phyloP scores from a whole-genome alignment of 2,888 invertebrate species.

The Eumerus sabulonum region DNA sequence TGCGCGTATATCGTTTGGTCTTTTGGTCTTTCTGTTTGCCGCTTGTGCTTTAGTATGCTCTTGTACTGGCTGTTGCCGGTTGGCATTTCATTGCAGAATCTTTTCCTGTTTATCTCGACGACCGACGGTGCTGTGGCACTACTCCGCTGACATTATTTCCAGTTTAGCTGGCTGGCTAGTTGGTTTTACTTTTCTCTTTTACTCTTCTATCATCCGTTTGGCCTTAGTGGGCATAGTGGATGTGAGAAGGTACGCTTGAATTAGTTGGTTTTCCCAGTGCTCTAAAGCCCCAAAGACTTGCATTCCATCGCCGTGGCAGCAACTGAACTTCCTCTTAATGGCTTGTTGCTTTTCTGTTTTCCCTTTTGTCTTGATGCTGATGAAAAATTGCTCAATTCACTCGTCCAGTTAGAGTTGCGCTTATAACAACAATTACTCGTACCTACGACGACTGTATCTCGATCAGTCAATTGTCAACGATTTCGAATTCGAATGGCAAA shows the following conservation, averaged over 20 bases:
- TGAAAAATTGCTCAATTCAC: conserved; percentile 58
- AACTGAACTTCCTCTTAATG: conserved; percentile 63
- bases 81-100: conserved; percentile 67
- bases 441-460: background rate
- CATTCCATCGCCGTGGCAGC: conserved; percentile 37
- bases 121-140: conserved; percentile 39
- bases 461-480: conserved; percentile 40
- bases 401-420: conserved; percentile 11
- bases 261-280: conserved; percentile 61
- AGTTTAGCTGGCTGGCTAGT: conserved; percentile 63
- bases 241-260: conserved; percentile 33
- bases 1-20: conserved; percentile 20
- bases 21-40: conserved; percentile 24
- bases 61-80: conserved; percentile 17
- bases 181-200: conserved; percentile 45
- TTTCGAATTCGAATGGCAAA: conserved; percentile 50
- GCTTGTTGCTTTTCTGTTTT: conserved; percentile 9
- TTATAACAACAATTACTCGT: too few species aligned
- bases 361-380: conserved; percentile 14
- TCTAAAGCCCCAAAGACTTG: conserved; percentile 68
- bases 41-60: too few species aligned
- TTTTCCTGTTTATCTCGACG: conserved; percentile 63
- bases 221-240: background rate
- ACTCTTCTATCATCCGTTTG: conserved; percentile 31
- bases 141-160: conserved; percentile 69